Conservation (phyloP, 1,140 invertebrate species). For the Caenorhabditis remanei region DNA sequence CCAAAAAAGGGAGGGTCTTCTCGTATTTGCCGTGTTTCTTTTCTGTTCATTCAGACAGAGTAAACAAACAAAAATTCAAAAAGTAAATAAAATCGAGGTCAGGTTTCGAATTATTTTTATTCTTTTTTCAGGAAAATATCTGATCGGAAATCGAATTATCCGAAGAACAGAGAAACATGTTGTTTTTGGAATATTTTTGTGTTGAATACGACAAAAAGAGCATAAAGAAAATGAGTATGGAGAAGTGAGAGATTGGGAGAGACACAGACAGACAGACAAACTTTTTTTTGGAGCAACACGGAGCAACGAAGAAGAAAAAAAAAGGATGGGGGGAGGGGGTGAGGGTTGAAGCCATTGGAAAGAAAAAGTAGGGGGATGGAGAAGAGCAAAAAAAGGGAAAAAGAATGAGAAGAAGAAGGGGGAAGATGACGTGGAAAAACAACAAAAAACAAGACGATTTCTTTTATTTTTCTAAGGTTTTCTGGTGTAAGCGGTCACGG, state of each 20-base stretch:
- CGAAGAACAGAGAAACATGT: background rate
- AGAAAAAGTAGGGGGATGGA: background rate
- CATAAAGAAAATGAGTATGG: background rate
- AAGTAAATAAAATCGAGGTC: no score
- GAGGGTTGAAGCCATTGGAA: background rate
- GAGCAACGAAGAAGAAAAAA: background rate
- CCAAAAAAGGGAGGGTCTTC: no score
- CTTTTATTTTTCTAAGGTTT: no score
- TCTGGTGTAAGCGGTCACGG: no score
- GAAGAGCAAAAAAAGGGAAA: background rate
- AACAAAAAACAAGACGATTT: no score
- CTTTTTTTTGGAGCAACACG: slow-evolving; percentile 12
- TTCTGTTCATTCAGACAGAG: no score
- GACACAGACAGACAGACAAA: background rate
- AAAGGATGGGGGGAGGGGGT: no score
- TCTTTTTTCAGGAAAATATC: no score
- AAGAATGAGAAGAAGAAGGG: background rate
- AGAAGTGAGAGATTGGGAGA: background rate
- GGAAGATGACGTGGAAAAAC: background rate
- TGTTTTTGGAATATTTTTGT: background rate
- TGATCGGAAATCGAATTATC: no score
- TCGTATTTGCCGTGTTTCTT: no score
- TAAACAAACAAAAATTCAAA: no score
- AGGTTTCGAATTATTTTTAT: no score
- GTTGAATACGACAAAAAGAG: background rate